Evolutionary conservation across 2,888 invertebrate species (phyloP).

Genomic region (Sepiola atlantica): DNA sequence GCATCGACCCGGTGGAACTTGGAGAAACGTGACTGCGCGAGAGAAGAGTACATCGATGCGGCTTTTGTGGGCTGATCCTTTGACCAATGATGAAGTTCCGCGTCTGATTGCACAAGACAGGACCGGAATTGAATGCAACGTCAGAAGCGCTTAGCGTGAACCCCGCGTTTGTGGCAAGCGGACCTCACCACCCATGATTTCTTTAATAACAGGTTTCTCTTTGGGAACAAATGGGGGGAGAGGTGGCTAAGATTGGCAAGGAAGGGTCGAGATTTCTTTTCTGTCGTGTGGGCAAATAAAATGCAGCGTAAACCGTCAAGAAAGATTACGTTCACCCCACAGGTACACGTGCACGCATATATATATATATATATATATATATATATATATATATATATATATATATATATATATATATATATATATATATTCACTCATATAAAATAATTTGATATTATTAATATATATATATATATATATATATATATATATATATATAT

Average conservation of each 20-base stretch:
- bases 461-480: background rate
- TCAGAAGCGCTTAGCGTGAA: background rate
- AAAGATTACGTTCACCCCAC: background rate
- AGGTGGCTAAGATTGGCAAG: background rate
- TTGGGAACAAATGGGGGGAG: background rate
- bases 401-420: background rate
- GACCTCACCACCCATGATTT: background rate
- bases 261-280: background rate
- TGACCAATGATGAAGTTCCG: constrained; percentile 7
- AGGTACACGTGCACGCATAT: background rate
- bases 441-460: too few relatives aligned
- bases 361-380: too few relatives aligned
- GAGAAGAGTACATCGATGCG: background rate
- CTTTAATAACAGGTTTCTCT: background rate
- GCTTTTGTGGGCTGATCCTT: background rate
- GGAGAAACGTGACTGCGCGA: background rate
- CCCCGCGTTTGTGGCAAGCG: background rate
- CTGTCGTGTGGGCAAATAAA: background rate
- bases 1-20: background rate
- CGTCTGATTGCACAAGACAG: constrained; percentile 8
- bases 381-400: background rate
- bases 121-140: background rate
- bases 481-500: background rate
- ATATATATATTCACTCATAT: too few relatives aligned
- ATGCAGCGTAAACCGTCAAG: background rate